A percentile compares a stretch with the other conserved stretches of the same genome.
phyloP scores from a whole-genome alignment of 2,113 vertebrate species.

The Zingel zingel region DNA sequence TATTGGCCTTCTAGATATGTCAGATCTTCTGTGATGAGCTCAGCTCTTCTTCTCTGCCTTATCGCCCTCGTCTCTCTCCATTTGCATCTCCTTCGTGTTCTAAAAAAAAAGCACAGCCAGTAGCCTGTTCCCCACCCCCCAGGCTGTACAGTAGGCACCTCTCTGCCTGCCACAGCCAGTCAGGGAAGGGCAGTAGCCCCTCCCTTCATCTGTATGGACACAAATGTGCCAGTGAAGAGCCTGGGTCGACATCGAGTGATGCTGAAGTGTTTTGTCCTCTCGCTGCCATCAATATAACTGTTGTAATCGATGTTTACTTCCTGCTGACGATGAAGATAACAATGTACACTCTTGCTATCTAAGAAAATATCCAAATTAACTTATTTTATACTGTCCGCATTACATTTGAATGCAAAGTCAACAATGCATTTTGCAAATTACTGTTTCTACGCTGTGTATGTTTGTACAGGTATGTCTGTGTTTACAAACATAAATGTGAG shows the following conservation, averaged over 20 bases:
- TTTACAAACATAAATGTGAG: conserved; percentile 49
- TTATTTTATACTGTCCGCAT: conserved; percentile 71
- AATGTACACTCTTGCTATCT: conserved; percentile 14
- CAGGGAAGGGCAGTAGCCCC: conserved; percentile 30
- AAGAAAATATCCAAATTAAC: conserved; percentile 42
- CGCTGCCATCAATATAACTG: conserved; percentile 63
- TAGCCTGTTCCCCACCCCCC: conserved; percentile 21
- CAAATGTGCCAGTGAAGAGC: conserved; percentile 69
- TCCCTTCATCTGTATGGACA: conserved; percentile 58
- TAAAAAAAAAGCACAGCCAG: conserved; percentile 61
- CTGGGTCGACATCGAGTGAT: conserved; percentile 21
- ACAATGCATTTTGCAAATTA: conserved; percentile 60
- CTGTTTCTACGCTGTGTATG: conserved; percentile 62
- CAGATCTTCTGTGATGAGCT: conserved; percentile 35
- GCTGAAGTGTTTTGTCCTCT: conserved; percentile 60
- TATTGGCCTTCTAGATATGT: conserved; percentile 89
- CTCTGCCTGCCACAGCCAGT: conserved; percentile 42
- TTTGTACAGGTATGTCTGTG: conserved; percentile 34
- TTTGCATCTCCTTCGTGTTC: conserved; percentile 21
- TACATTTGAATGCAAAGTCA: conserved; percentile 49
- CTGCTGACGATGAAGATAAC: conserved; percentile 47
- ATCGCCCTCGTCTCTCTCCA: conserved; percentile 29
- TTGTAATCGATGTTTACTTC: conserved; percentile 65
- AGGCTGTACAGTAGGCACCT: conserved; percentile 1
- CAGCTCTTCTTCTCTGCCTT: conserved; percentile 71